Evolutionary conservation across 1,140 invertebrate genomes (phyloP).

Genomic region (Heliconius hermathena): DNA sequence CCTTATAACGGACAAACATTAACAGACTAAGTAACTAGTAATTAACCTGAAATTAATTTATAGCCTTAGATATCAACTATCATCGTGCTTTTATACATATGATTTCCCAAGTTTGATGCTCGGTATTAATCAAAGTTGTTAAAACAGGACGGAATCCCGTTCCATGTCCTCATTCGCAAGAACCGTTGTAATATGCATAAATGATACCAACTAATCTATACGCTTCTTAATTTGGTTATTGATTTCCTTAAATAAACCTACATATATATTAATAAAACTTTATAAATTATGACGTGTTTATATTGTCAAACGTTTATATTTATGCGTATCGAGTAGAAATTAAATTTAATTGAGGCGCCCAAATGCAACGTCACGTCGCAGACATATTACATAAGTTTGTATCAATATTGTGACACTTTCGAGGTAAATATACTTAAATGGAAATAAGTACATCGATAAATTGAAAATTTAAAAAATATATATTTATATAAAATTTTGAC

Average conservation of each 20-base stretch:
- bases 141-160: slow-evolving; percentile 32
- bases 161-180: slow-evolving; percentile 24
- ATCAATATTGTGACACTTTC: not conserved
- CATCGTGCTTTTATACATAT: slow-evolving; percentile 10
- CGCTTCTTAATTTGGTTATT: not conserved
- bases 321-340: not conserved
- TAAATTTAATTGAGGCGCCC: not conserved
- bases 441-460: not conserved
- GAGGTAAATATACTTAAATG: not conserved
- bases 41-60: slow-evolving; percentile 9
- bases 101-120: slow-evolving; percentile 16
- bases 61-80: not conserved
- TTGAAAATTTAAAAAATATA: not conserved
- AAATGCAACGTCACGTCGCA: not conserved
- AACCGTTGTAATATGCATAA: slow-evolving; percentile 34
- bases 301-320: not conserved
- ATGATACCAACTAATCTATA: slow-evolving; percentile 4
- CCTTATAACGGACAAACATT: not conserved
- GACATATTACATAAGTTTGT: slow-evolving; percentile 3
- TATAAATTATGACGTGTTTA: not conserved
- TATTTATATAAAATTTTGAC: not conserved
- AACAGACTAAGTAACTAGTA: not conserved
- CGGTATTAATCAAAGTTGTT: slow-evolving; percentile 32
- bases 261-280: not conserved
- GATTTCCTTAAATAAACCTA: not conserved